Base-by-base conservation (phyloP, 2,113 vertebrate genomes). In the Butastur rufipennis region DNA sequence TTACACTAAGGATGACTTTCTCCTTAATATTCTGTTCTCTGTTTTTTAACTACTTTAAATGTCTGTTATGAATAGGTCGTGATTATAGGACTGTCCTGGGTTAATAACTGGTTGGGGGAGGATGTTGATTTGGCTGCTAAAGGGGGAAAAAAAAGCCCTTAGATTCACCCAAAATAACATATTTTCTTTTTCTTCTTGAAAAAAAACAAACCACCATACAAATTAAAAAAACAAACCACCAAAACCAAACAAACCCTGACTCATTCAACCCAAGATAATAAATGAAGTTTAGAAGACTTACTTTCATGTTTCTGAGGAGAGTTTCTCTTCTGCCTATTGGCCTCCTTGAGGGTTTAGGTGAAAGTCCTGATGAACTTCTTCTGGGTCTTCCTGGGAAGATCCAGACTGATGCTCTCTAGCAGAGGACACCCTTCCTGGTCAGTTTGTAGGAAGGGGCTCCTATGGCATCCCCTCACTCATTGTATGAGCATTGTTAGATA, bases 141-240 rank as follows among this genome's bases (percentile, higher is more conserved):
- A 80, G 38, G 62, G 12, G 10, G 3, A n/a, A 27, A 8, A 59
- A 81, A 70, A 12, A 0, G 1, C 0, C 16, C 40, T 61, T 62
- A 62, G 25, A 58, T 22, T 84, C 4, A 52, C 8, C 14, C 15
- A 91, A 91, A 78, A 66, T 62, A 55, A 27, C 12, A 10, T 40
- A 36, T 52, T 68, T 68, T 58, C 1, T 7, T 47, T 70, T 52
- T 62, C 11, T 36, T 59, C 31, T 32, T 73, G 25, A 82, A 86
- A 82, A 36, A 48, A n/a, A n/a, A 56, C 29, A 43, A 53, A 12
- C 9, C 19, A 42, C 16, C 18, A 16, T n/a, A 34, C 4, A 83
- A 79, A 26, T 31, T 50, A 79, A 40, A 31, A 31, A 71, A 34
- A 4, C 11, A 68, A 36, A 26, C 16, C 32, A 61, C 68, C 36